phyloP scores from a whole-genome alignment of 2,888 invertebrate species.

The Hylaea fasciaria region DNA sequence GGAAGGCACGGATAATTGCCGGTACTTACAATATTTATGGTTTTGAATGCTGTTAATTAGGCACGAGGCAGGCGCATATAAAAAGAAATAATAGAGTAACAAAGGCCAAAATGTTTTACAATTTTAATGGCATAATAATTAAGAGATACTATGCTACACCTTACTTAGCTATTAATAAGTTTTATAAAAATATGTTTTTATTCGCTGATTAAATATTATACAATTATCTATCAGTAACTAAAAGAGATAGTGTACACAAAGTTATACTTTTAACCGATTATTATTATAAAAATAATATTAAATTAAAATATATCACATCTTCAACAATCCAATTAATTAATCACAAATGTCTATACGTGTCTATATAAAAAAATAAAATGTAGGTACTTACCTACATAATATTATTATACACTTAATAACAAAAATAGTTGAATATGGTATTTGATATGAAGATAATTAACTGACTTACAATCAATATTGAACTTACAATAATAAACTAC shows the following conservation, averaged over 20 bases:
- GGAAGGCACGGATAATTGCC: too few species aligned
- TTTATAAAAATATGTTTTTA: slow-evolving; percentile 1
- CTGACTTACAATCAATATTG: background rate
- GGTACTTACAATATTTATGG: too few species aligned
- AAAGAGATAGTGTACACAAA: background rate
- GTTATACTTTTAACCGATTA: slow-evolving; percentile 1
- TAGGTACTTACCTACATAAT: too few species aligned
- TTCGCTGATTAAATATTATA: background rate
- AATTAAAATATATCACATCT: slow-evolving; percentile 22
- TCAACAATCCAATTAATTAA: slow-evolving; percentile 10
- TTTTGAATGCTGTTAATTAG: too few species aligned
- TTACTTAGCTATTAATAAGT: background rate
- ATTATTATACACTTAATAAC: slow-evolving; percentile 10
- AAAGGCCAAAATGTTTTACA: background rate
- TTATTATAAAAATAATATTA: slow-evolving; percentile 4
- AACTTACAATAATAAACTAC: slow-evolving; percentile 12
- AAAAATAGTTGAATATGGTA: slow-evolving; percentile 6
- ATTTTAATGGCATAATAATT: slow-evolving; percentile 28
- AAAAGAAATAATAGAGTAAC: too few species aligned
- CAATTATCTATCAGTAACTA: background rate
- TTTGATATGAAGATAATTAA: slow-evolving; percentile 14
- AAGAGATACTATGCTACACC: slow-evolving; percentile 23
- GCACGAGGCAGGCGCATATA: too few species aligned
- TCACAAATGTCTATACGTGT: slow-evolving; percentile 1
- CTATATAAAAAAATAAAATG: slow-evolving; percentile 3